Evolutionary conservation across 2,113 vertebrate genomes (phyloP).

Genomic region (Rhombomys opimus): DNA sequence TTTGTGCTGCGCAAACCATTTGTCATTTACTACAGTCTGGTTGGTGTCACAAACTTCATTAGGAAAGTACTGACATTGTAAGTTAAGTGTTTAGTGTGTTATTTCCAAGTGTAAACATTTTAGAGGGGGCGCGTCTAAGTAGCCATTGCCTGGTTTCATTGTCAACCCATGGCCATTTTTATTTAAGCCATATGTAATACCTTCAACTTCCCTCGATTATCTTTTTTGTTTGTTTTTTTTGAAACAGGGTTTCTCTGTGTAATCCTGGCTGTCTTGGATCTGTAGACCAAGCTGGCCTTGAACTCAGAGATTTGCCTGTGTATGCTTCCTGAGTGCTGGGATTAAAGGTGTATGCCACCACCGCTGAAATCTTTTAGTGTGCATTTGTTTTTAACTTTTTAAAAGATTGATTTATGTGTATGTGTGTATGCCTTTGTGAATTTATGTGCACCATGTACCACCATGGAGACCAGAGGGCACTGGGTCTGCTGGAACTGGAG

Average conservation of each 20-base stretch:
- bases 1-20: neutral
- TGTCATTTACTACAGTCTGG: neutral
- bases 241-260: neutral
- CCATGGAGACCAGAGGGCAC: neutral
- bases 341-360: neutral
- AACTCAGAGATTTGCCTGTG: neutral
- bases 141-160: neutral
- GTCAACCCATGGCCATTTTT: neutral
- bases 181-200: neutral
- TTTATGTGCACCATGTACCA: neutral
- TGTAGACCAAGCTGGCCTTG: too few relatives aligned
- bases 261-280: neutral
- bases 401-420: neutral
- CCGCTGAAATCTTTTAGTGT: neutral
- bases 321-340: neutral
- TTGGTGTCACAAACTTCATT: neutral
- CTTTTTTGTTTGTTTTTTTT: neutral
- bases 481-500: neutral
- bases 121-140: neutral
- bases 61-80: neutral
- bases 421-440: neutral
- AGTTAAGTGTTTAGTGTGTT: neutral
- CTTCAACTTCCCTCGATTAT: neutral
- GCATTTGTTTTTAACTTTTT: neutral
- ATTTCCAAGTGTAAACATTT: conserved; percentile 9